Evolutionary conservation across 2,113 vertebrate species (phyloP), one percentile per base, ranked within the genome.

Genomic region (Tautogolabrus adspersus): DNA sequence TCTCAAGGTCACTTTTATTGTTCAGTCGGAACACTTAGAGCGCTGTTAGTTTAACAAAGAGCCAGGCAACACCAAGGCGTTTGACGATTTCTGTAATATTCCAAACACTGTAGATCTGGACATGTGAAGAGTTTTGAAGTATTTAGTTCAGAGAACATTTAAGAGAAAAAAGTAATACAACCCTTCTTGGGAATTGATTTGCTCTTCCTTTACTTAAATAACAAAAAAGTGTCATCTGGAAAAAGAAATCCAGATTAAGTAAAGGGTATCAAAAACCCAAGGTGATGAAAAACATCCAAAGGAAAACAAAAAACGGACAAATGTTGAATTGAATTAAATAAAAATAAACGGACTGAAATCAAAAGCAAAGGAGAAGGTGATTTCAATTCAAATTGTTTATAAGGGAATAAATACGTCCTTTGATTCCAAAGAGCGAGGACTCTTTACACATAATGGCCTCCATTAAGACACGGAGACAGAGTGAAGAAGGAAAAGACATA

Each of bases 1-100:
- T 82, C 81, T 73, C 91, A 92, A 92, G 90, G 90, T 93, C 91
- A 91, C 77, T 85, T 82, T 73, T 66, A 62, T 90, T 82, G 83
- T 83, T 89, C 67, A 59, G 52, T 1, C 40, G 59, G 40, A 67
- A 75, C 30, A 66, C 63, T 63, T 67, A 72, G 16, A 26, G 21
- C 21, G 6, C 40, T 72, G 63, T 64, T 79, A 26, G 57, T 38
- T 42, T 46, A 72, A 79, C 58, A 83, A 79, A 74, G 42, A 57
- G 12, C 42, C 5, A 6, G 26, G 10, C 23, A 46, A 79, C 63
- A 78, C 78, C 59, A 81, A 77, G 68, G 63, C 34, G 26, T 51
- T 67, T 1, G 7, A 22, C 21, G 51, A 18, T 38, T 16, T 51
- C 55, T 55, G 19, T 16, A 44, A 44, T 8, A 49, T 52, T 9